Base-by-base conservation (phyloP, 2,113 vertebrate species). In the Stegostoma tigrinum region DNA sequence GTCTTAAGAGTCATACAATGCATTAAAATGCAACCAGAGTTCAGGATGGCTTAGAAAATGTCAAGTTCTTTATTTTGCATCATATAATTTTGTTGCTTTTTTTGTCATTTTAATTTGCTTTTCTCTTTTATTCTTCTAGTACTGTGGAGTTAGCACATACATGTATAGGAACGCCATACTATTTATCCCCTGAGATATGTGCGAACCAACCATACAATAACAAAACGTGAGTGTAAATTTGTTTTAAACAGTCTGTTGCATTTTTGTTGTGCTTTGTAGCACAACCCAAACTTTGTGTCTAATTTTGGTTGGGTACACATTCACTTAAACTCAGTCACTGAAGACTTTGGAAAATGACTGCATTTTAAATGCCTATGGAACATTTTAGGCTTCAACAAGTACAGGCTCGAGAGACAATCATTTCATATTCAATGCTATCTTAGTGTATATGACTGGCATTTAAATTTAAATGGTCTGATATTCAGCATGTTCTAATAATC, bases 101-200 rank as follows among this genome's bases (percentile, higher is more conserved):
- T 45, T 87, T 89, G 12, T 55, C 30, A 95, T 61, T 95, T 78
- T 55, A n/a, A 6, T 78, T 75, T 34, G 27, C 83, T 94, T 96
- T 96, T 96, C 96, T 4, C 97, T 96, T 45, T 12, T 93, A 96
- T 97, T 96, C 96, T 34, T 0, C 95, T 96, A 99, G 99, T 97
- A 98, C 98, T 15, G 97, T 97, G 97, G 99, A 99, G 96, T 96
- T 99, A 95, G 99, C 98, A 95, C 97, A 96, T 61, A 99, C 98
- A 0, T 98, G 98, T 96, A 97, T 99, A 0, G 99, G 98, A 91
- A 99, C 98, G 0, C 99, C 98, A 0, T 99, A 98, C 96, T 99
- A 99, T 96, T 97, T 99, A 7, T 99, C 99, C 23, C 99, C 99
- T 10, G 99, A 99, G 97, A 99, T 99, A 96, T 99, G 99, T 96